Evolutionary conservation across 1,140 invertebrate genomes (phyloP).

Genomic region (Caenorhabditis briggsae): DNA sequence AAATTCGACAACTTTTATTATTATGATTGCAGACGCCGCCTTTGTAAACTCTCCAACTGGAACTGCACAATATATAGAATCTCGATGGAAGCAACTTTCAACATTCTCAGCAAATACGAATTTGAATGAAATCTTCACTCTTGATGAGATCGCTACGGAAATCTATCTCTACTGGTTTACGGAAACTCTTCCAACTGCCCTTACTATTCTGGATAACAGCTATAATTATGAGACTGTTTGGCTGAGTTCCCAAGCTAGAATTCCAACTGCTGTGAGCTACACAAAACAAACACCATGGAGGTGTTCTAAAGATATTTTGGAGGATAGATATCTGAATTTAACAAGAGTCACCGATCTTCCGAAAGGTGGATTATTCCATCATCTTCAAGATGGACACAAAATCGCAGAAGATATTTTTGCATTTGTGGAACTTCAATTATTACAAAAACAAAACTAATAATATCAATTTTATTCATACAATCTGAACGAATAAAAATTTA

Average conservation of each 20-base stretch:
- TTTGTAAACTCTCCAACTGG: constrained; percentile 65
- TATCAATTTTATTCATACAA: no score
- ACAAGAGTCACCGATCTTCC: constrained; percentile 29
- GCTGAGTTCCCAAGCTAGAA: constrained; percentile 36
- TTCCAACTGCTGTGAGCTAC: constrained; percentile 34
- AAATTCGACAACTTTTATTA: no score
- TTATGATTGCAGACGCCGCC: constrained; percentile 42
- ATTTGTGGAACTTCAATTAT: constrained; percentile 56
- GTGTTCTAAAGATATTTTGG: constrained; percentile 24
- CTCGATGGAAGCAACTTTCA: constrained; percentile 57
- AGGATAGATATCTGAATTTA: constrained; percentile 48
- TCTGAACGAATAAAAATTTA: no score
- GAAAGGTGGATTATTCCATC: constrained; percentile 49
- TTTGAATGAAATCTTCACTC: constrained; percentile 64
- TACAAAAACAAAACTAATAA: neutral
- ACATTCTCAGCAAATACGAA: constrained; percentile 4
- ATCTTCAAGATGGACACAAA: constrained; percentile 41
- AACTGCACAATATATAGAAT: constrained; percentile 53
- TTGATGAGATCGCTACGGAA: constrained; percentile 70
- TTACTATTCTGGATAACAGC: constrained; percentile 39
- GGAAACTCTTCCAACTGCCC: constrained; percentile 57
- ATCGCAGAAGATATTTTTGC: constrained; percentile 56
- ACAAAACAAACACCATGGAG: constrained; percentile 49
- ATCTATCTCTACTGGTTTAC: constrained; percentile 72
- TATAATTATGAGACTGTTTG: constrained; percentile 28